phyloP scores from a whole-genome alignment of 64 coral and sea anemone species.

The Montipora sp. region DNA sequence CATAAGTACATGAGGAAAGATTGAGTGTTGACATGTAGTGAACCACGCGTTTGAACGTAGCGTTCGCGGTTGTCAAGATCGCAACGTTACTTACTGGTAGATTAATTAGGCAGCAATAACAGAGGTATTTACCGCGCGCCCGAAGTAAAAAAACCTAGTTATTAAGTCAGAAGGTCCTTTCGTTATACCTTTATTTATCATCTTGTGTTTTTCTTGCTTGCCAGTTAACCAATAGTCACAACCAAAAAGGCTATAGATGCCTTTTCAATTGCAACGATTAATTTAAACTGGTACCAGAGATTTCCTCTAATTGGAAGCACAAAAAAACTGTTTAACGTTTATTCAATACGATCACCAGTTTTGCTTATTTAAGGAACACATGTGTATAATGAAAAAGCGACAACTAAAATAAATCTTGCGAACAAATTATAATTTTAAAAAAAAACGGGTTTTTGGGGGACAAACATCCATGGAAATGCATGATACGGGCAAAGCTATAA shows the following conservation, averaged over 20 bases:
- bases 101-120: background rate
- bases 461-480: no score
- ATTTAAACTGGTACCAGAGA: constrained; percentile 1
- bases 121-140: background rate
- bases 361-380: background rate
- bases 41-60: constrained; percentile 34
- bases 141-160: background rate
- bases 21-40: background rate
- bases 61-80: background rate
- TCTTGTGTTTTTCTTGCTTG: background rate
- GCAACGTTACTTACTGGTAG: background rate
- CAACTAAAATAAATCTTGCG: background rate
- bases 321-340: background rate
- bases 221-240: no score
- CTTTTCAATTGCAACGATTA: no score
- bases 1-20: background rate
- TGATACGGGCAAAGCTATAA: no score
- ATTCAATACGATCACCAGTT: constrained; percentile 3
- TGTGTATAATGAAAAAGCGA: background rate
- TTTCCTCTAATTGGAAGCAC: constrained; percentile 10
- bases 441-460: no score
- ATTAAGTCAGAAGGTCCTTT: background rate
- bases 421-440: background rate
- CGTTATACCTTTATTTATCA: background rate
- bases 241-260: no score